Conservation (phyloP, 2,888 invertebrate species). For the Aspidapion aeneum region DNA sequence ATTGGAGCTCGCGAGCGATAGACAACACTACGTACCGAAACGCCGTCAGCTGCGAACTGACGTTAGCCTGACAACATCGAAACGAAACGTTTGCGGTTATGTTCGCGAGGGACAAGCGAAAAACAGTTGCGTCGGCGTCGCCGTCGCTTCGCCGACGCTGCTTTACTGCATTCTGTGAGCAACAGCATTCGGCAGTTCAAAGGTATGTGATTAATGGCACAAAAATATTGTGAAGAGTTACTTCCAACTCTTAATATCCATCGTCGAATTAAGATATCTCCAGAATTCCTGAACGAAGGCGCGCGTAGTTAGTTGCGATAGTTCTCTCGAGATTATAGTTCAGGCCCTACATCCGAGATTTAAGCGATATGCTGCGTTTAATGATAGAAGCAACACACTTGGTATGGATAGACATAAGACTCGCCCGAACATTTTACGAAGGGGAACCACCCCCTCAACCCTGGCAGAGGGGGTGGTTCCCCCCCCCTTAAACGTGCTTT, state of each 20-base stretch:
- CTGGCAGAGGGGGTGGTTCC: too few species aligned
- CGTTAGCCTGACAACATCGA: neutral
- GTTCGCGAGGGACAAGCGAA: neutral
- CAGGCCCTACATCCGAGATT: too few species aligned
- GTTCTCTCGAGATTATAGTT: too few species aligned
- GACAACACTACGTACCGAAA: neutral
- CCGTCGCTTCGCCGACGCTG: too few species aligned
- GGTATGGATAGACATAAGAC: too few species aligned
- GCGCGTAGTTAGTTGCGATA: too few species aligned
- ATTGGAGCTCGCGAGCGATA: neutral
- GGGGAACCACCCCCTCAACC: too few species aligned
- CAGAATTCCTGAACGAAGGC: too few species aligned
- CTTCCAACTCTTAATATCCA: neutral
- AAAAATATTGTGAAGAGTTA: neutral
- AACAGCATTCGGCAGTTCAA: neutral
- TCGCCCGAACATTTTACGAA: too few species aligned
- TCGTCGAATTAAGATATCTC: neutral
- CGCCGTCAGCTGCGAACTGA: slow-evolving; percentile 4
- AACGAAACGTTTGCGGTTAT: slow-evolving; percentile 1
- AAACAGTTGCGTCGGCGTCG: neutral
- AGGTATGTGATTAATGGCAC: neutral
- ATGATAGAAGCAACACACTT: too few species aligned
- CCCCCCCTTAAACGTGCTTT: too few species aligned
- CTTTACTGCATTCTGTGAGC: neutral
- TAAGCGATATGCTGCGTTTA: too few species aligned